phyloP scores from a whole-genome alignment of 2,888 invertebrate species.

The Blastobasis adustella region DNA sequence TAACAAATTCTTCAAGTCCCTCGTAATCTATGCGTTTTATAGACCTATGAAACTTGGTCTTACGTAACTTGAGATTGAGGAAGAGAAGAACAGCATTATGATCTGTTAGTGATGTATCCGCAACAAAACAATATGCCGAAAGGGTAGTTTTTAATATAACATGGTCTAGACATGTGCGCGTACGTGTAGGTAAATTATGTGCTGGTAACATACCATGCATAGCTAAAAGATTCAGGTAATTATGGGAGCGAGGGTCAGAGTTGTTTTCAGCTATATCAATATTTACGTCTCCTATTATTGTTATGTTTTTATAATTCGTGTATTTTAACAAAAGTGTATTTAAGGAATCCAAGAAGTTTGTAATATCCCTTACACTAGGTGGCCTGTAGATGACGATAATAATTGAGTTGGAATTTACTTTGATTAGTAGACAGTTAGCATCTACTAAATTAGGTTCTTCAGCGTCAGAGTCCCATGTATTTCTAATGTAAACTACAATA shows the following conservation, averaged over 20 bases:
- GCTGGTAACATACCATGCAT: too few species aligned
- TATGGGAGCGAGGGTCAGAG: too few species aligned
- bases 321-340: too few species aligned
- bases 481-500: neutral
- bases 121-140: slow-evolving; percentile 4
- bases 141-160: slow-evolving; percentile 13
- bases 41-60: neutral
- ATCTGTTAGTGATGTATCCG: slow-evolving; percentile 8
- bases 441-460: slow-evolving; percentile 13
- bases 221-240: too few species aligned
- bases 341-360: too few species aligned
- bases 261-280: too few species aligned
- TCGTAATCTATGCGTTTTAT: neutral
- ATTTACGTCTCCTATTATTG: too few species aligned
- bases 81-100: slow-evolving; percentile 2
- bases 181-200: slow-evolving; percentile 9
- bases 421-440: slow-evolving; percentile 15
- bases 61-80: neutral
- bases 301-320: too few species aligned
- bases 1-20: neutral
- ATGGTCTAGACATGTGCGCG: slow-evolving; percentile 15
- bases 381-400: slow-evolving; percentile 12
- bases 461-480: neutral
- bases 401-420: slow-evolving; percentile 2
- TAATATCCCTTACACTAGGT: slow-evolving; percentile 7